Evolutionary conservation across 2,113 vertebrate genomes (phyloP), one percentile per base, ranked within the genome.

Genomic region (Eulemur macaco): DNA sequence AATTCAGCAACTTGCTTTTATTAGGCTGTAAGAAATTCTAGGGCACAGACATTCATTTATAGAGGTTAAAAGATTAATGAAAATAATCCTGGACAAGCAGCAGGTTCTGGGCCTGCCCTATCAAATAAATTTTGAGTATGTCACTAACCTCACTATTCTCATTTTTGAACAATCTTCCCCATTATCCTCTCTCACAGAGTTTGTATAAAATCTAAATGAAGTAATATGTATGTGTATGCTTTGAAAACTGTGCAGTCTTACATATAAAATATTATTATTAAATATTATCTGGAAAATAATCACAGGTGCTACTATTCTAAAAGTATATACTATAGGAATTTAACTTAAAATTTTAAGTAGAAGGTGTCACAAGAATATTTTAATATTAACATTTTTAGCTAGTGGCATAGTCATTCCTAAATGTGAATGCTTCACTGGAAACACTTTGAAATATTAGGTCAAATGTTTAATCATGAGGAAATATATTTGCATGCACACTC

Each of bases 281-380:
- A 96, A 73, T 54, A 77, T 52, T 27, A 6, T n/a, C 4, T 86
- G 71, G 60, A 94, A 97, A 98, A 90, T n/a, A 76, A 76, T 6
- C 0, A 95, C 29, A 66, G 66, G 58, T 76, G 4, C 39, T 71
- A 60, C 6, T 77, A 56, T 47, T 80, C 47, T 81, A 37, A 69
- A 94, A 88, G 42, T 78, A 93, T 39, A 76, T 42, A 77, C 11
- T 31, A 37, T 5, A 87, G 8, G 12, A 34, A 90, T 85, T 84
- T 92, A 86, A 77, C 21, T 39, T 83, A 76, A 82, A 90, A 84
- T 66, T 89, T 88, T 95, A 66, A 92, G 27, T 5, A n/a, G 45
- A 2, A 58, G 4, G 21, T 56, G 0, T 80, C 27, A 77, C 4
- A 89, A 88, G 6, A 73, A 52, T 71, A n/a, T 39, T 31, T 83